Base-by-base conservation (phyloP, 2,888 invertebrate genomes). In the Cybosia mesomella region DNA sequence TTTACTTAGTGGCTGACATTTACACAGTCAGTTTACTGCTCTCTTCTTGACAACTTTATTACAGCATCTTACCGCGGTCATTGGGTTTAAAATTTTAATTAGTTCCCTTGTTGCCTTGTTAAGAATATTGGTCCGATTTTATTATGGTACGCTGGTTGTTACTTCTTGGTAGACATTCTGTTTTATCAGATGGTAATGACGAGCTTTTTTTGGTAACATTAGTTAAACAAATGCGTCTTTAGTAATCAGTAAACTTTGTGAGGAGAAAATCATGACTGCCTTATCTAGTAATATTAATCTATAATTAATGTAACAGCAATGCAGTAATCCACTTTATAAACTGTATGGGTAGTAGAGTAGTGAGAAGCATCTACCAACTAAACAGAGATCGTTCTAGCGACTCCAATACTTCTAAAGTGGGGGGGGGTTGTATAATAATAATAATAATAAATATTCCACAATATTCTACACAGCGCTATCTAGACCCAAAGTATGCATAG, bases 71-170 rank as follows among this genome's bases (percentile, higher is more conserved):
- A 80, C 80, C 76, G 80, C 86, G 87, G 89, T 87, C 87, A 86
- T 89, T 88, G 86, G 83, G 83, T 87, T 85, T 84, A 84, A 88
- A 89, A 87, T 89, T 91, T 91, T 91, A 90, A 91, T 91, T 91
- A 91, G 90, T 82, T 85, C 86, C 86, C 88, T 85, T 85, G 85
- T 85, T 87, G 86, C 84, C 89, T 89, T 89, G 89, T 91, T 91
- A 90, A 88, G 87, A 87, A 87, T 87, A 89, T 88, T 85, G 88
- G 85, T 75, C 82, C 76, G 84, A 86, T 85, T 89, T 90, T 89
- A 88, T 87, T 86, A 85, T 84, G 80, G 82, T 79, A 79, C 79
- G 81, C 76, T 71, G 75, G 81, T 78, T 81, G 83, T 83, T 83
- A 75, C 76, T 83, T 83, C 85, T 81, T 76, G 72, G 82, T 83